Conservation (phyloP, 2,113 vertebrate genomes). For the Microtus ochrogaster region DNA sequence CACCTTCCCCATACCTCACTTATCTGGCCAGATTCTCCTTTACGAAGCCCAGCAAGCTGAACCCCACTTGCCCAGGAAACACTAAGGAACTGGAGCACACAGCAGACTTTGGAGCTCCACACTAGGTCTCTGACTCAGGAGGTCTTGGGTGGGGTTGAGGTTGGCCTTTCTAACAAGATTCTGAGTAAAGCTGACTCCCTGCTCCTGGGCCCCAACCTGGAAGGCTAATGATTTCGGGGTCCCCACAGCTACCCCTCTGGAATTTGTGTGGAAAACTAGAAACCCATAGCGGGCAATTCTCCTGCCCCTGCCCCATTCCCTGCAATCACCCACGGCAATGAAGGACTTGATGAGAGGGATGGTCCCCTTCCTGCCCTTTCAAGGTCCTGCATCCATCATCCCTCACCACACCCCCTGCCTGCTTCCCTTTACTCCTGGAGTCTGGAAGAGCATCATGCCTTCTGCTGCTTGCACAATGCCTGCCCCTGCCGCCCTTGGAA, state of each 20-base stretch:
- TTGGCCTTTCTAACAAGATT: too few species aligned
- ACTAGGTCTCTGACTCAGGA: not conserved
- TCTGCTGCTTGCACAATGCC: constrained; percentile 78
- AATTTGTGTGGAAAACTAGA: not conserved
- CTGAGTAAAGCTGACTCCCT: too few species aligned
- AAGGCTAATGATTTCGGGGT: not conserved
- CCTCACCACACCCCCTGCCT: not conserved
- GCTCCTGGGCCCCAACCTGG: not conserved
- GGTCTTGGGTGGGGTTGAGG: not conserved
- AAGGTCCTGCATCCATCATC: not conserved
- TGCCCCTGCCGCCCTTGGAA: constrained; percentile 87
- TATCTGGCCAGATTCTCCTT: not conserved
- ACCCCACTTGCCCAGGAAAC: not conserved
- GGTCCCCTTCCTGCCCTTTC: not conserved
- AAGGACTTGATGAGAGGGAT: fast-evolving
- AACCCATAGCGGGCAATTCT: fast-evolving
- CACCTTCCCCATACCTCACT: not conserved
- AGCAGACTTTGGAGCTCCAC: not conserved
- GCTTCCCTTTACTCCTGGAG: not conserved
- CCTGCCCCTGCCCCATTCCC: not conserved
- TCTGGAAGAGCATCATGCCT: constrained; percentile 46
- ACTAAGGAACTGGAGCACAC: not conserved
- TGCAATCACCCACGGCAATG: not conserved
- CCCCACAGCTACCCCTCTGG: not conserved
- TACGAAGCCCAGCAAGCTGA: not conserved